These are phyloP conservation scores for Mustelus asterias DNA, from an alignment of 2,113 vertebrate genomes.

Conservation along the genomic window DNA sequence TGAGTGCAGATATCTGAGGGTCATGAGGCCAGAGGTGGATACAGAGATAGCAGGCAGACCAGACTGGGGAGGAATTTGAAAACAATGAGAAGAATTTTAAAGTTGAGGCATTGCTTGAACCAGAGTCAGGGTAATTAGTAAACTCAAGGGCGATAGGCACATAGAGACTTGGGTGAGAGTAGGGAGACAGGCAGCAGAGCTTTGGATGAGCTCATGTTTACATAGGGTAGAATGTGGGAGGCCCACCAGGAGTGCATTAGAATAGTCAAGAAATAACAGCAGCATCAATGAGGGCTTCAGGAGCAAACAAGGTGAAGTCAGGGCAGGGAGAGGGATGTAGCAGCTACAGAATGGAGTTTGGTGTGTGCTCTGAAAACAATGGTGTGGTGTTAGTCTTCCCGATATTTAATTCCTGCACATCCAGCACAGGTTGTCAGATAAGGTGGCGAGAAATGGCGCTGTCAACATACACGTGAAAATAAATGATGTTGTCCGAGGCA, in stretches of 20 bases:
- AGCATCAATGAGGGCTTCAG: neutral
- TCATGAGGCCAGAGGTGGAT: neutral
- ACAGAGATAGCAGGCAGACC: neutral
- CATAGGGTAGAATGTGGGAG: neutral
- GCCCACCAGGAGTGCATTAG: neutral
- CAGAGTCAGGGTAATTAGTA: too few relatives aligned
- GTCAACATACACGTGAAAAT: neutral
- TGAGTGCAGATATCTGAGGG: neutral
- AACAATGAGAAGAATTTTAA: neutral
- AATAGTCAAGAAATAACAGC: neutral
- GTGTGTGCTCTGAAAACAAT: too few relatives aligned
- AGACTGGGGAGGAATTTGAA: neutral
- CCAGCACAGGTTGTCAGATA: neutral
- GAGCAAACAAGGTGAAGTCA: neutral
- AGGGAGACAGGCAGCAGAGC: too few relatives aligned
- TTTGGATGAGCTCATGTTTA: neutral
- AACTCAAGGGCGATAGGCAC: too few relatives aligned
- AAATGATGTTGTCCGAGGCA: neutral
- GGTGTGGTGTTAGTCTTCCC: neutral
- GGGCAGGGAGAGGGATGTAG: neutral
- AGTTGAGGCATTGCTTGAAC: neutral
- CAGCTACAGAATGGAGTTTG: neutral
- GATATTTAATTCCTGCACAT: neutral
- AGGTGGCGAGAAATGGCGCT: too few relatives aligned
- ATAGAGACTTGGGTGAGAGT: too few relatives aligned